Conservation (phyloP, 2,888 invertebrate species). For the Bursaphelenchus okinawaensis region DNA sequence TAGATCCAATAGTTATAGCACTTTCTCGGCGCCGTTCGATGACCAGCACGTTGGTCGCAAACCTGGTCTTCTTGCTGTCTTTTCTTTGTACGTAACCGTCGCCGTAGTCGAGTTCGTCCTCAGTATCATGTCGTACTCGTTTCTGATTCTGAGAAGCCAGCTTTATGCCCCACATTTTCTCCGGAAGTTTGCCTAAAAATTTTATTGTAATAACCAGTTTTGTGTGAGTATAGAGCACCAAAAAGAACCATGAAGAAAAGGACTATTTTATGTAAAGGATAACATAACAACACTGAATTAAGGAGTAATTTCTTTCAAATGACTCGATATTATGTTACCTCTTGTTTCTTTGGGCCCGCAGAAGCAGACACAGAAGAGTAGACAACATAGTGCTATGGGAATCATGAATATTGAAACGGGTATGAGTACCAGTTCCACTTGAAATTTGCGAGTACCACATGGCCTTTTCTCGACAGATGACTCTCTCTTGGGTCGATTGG, state of each 20-base stretch:
- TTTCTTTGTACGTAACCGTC: conserved; percentile 29
- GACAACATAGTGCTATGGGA: conserved; percentile 44
- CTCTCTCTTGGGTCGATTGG: conserved; percentile 17
- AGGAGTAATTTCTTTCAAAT: no score
- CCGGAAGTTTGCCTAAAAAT: conserved; percentile 27
- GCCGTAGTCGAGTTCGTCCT: conserved; percentile 13
- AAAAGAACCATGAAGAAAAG: no score
- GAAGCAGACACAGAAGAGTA: conserved; percentile 50
- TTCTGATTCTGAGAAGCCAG: conserved; percentile 14
- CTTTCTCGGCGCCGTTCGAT: conserved; percentile 19
- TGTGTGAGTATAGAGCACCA: no score
- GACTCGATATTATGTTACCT: no score
- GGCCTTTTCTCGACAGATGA: conserved; percentile 24
- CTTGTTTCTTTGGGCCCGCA: conserved; percentile 52
- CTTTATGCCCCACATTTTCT: conserved; percentile 30
- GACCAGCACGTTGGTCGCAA: conserved; percentile 23
- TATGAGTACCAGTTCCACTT: conserved; percentile 38
- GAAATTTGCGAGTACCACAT: conserved; percentile 17
- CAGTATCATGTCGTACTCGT: conserved; percentile 9
- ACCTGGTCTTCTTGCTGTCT: conserved; percentile 26
- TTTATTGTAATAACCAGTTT: not conserved
- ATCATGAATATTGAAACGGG: conserved; percentile 51
- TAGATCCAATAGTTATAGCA: conserved; percentile 7
- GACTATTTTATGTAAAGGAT: no score
- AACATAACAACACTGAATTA: no score